Conservation (phyloP, 1,140 invertebrate species). For the Hetaerina americana region DNA sequence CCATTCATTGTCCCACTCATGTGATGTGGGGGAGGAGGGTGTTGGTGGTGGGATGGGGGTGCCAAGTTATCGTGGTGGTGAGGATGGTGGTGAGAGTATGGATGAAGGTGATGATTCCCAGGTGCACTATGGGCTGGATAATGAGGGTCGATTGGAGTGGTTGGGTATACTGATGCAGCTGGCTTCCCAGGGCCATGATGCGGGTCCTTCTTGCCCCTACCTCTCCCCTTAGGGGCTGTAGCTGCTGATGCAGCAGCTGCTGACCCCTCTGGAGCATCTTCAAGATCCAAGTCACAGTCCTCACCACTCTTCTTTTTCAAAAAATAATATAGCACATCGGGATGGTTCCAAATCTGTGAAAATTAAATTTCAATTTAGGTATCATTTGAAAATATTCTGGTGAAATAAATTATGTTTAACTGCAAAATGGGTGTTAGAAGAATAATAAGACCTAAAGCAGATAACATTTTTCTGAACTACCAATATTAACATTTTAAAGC, state of each 20-base stretch:
- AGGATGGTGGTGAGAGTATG: conserved; percentile 2
- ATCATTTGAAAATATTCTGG: no score
- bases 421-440: no score
- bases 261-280: conserved; percentile 48
- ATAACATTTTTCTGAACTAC: no score
- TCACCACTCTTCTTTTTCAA: conserved; percentile 67
- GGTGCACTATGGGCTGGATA: background rate
- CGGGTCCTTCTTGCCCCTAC: conserved; percentile 13
- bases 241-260: conserved; percentile 22
- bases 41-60: background rate
- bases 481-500: no score
- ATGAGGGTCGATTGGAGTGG: background rate
- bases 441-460: no score
- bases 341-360: conserved; percentile 93
- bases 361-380: no score
- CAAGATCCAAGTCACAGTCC: conserved; percentile 82
- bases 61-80: background rate
- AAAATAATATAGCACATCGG: conserved; percentile 89
- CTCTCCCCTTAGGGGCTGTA: conserved; percentile 16
- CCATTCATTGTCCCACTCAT: background rate
- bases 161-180: background rate
- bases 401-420: no score
- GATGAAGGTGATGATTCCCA: background rate
- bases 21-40: background rate
- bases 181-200: conserved; percentile 5